phyloP scores from a whole-genome alignment of 1,140 invertebrate genomes.

The Coelopa frigida region DNA sequence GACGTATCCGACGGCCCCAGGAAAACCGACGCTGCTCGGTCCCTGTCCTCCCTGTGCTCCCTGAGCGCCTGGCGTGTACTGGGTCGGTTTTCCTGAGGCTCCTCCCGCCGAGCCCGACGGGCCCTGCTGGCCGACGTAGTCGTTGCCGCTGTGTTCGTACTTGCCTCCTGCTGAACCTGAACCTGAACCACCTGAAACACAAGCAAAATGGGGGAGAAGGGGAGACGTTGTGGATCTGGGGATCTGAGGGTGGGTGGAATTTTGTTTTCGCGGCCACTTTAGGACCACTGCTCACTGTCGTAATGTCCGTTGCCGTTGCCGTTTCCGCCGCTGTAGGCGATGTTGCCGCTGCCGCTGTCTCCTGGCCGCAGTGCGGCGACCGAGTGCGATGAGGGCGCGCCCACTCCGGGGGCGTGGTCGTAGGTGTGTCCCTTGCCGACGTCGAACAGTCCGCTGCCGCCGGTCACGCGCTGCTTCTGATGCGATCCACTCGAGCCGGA shows the following conservation, averaged over 20 bases:
- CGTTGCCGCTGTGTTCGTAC: neutral
- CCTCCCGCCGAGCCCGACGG: neutral
- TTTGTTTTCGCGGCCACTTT: too few species aligned
- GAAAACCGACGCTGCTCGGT: conserved; percentile 38
- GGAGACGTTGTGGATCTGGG: too few species aligned
- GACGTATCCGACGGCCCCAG: conserved; percentile 35
- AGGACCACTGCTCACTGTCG: too few species aligned
- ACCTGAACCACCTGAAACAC: conserved; percentile 33
- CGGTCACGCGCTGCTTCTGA: conserved; percentile 12
- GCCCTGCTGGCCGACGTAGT: conserved; percentile 5
- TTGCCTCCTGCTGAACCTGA: conserved; percentile 2
- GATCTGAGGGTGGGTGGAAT: too few species aligned
- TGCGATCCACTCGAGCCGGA: too few species aligned
- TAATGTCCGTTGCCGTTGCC: too few species aligned
- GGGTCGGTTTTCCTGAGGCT: conserved; percentile 40
- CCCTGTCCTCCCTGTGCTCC: conserved; percentile 11
- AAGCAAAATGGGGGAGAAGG: too few species aligned
- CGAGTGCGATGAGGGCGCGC: conserved; percentile 32
- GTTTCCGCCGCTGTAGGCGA: conserved; percentile 22
- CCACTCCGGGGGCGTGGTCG: conserved; percentile 30
- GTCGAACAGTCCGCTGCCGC: conserved; percentile 29
- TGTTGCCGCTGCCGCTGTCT: conserved; percentile 13
- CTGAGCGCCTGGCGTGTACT: conserved; percentile 17
- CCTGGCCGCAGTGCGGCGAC: conserved; percentile 28
- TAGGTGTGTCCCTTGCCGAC: conserved; percentile 34